A percentile compares a stretch with the other conserved stretches of the same genome.
Evolutionary conservation across 2,113 vertebrate species (phyloP).

Genomic region (Pteruthius melanotis): DNA sequence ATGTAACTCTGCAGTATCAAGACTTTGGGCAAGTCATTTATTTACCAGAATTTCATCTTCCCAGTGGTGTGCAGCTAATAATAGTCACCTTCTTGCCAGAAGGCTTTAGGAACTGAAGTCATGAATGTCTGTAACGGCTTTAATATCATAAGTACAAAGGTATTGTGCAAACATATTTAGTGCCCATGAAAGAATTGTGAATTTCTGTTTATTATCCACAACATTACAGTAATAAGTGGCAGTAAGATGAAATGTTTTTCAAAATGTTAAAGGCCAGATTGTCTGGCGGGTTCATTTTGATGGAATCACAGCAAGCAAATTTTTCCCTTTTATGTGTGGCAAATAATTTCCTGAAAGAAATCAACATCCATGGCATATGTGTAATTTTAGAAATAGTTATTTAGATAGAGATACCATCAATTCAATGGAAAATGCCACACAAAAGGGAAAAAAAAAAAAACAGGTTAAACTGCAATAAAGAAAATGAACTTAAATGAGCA

Average conservation of each 20-base stretch:
- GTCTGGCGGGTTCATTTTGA: not conserved
- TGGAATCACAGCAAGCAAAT: not conserved
- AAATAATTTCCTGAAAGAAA: conserved; percentile 3
- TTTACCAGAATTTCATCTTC: not conserved
- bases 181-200: not conserved
- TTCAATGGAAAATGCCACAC: not conserved
- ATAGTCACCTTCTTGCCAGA: not conserved
- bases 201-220: not conserved
- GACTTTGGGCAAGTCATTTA: not conserved
- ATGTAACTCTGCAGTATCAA: not conserved
- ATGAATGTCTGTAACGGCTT: not conserved
- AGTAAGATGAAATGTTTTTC: not conserved
- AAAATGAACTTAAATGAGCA: not conserved
- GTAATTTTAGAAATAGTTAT: not conserved
- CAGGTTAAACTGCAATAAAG: not conserved
- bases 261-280: not conserved
- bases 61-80: not conserved
- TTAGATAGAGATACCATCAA: not conserved
- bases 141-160: not conserved
- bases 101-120: not conserved
- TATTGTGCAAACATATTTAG: not conserved
- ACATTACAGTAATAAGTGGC: not conserved
- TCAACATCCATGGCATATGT: not conserved
- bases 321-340: not conserved
- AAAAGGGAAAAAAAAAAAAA: not conserved